Percentiles rank a stretch among this genome's conserved stretches.
phyloP scores from a whole-genome alignment of 2,113 vertebrate species.

The Coptodon rendalli region DNA sequence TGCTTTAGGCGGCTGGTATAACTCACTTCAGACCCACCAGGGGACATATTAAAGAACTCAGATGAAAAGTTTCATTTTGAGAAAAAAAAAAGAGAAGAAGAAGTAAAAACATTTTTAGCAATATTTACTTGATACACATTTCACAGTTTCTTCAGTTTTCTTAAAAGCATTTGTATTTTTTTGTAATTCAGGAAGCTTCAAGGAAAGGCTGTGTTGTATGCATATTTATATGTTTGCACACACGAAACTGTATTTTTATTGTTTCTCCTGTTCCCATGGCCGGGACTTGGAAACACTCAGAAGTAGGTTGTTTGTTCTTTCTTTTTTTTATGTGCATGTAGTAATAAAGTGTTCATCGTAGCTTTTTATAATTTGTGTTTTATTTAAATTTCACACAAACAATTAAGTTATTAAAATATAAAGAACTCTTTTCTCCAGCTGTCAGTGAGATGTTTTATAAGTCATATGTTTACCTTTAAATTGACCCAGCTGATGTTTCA shows the following conservation, averaged over 20 bases:
- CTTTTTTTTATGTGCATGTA: background rate
- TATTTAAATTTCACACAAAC: background rate
- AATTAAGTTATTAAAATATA: background rate
- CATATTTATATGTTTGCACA: background rate
- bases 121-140: constrained; percentile 17
- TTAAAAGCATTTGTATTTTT: background rate
- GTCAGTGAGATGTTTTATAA: background rate
- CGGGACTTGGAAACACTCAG: background rate
- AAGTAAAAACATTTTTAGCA: background rate
- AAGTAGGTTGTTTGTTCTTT: background rate
- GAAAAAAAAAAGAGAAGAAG: background rate
- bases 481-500: background rate
- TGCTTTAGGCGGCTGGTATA: constrained; percentile 43
- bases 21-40: constrained; percentile 30
- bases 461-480: background rate
- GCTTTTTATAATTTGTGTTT: background rate
- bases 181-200: background rate
- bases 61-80: constrained; percentile 7
- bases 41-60: constrained; percentile 30
- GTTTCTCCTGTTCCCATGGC: background rate
- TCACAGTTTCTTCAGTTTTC: background rate
- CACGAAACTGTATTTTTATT: background rate
- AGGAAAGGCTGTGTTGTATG: background rate
- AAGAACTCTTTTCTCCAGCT: background rate
- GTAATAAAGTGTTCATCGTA: background rate